These are phyloP conservation scores for Orgyia antiqua DNA, from an alignment of 2,888 invertebrate species.

Conservation along the genomic window DNA sequence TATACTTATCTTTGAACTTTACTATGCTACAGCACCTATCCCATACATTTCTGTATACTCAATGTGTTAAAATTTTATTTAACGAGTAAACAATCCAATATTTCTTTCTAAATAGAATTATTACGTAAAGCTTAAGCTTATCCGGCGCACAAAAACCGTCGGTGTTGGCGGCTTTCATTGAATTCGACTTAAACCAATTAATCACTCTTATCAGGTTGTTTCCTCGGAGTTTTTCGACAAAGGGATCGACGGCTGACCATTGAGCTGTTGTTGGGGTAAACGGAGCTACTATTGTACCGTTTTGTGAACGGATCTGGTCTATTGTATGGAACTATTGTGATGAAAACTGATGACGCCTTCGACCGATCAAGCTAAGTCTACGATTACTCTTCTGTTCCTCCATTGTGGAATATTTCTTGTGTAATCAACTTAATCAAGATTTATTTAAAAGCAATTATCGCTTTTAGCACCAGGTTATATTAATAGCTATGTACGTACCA, in stretches of 20 bases:
- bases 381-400: constrained; percentile 57
- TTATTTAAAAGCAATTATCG: background rate
- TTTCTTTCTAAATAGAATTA: constrained; percentile 30
- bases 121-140: constrained; percentile 38
- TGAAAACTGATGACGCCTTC: constrained; percentile 58
- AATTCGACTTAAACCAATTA: constrained; percentile 73
- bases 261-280: constrained; percentile 56
- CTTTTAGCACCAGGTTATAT: too few species aligned
- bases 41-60: too few species aligned
- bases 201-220: constrained; percentile 74
- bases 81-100: too few species aligned
- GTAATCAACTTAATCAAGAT: background rate
- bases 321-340: constrained; percentile 59
- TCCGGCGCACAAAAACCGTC: constrained; percentile 42
- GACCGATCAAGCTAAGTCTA: constrained; percentile 47
- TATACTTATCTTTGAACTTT: too few species aligned
- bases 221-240: constrained; percentile 56
- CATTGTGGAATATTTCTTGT: background rate
- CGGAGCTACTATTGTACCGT: constrained; percentile 40
- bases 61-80: too few species aligned
- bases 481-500: too few species aligned
- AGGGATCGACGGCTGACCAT: constrained; percentile 58
- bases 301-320: constrained; percentile 47
- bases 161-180: constrained; percentile 59
- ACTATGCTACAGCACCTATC: too few species aligned